Conservation (phyloP, 2,888 invertebrate species). For the Opisthograptis luteolata region DNA sequence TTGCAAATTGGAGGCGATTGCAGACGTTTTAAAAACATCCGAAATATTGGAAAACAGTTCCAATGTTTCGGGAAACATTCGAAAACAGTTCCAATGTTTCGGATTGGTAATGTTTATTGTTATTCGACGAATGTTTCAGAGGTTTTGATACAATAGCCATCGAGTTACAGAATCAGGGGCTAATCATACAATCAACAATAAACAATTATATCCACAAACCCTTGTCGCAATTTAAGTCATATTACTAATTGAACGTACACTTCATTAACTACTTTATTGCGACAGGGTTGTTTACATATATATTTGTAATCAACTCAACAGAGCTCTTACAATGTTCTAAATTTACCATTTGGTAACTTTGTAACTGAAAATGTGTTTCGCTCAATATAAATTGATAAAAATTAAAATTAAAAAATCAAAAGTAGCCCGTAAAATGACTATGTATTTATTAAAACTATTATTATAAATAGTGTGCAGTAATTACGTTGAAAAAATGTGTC, state of each 20-base stretch:
- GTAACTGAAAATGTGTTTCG: conserved; percentile 3
- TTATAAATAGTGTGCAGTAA: conserved; percentile 77
- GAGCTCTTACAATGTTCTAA: conserved; percentile 7
- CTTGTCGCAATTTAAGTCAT: not conserved
- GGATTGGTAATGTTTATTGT: too few relatives aligned
- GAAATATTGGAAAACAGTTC: too few relatives aligned
- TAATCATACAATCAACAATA: too few relatives aligned
- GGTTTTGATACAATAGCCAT: too few relatives aligned
- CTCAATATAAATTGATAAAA: not conserved
- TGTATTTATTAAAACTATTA: conserved; percentile 65
- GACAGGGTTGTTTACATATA: conserved; percentile 6
- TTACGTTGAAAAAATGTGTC: conserved; percentile 70
- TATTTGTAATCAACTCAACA: not conserved
- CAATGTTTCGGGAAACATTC: too few relatives aligned
- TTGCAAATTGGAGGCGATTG: too few relatives aligned
- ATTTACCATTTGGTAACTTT: conserved; percentile 30
- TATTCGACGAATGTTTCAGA: too few relatives aligned
- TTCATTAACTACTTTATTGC: not conserved
- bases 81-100: too few relatives aligned
- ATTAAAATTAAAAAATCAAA: not conserved
- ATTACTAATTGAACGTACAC: not conserved
- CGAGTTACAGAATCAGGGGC: too few relatives aligned
- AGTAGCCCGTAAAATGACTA: conserved; percentile 41
- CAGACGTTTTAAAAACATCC: too few relatives aligned
- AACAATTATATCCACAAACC: conserved; percentile 10